Evolutionary conservation across 2,113 vertebrate genomes (phyloP).

Genomic region (Varanus salvator): DNA sequence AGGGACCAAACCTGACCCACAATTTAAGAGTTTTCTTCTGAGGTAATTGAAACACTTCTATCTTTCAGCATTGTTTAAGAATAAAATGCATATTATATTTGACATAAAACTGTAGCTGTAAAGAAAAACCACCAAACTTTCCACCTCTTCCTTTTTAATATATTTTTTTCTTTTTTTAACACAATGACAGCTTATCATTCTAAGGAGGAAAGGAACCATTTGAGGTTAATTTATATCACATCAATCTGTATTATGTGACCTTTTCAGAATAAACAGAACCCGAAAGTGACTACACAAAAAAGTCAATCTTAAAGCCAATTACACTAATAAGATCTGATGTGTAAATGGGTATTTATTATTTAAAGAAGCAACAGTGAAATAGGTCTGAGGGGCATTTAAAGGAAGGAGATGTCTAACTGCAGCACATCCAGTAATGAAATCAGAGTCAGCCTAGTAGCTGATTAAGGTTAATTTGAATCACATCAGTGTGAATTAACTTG

Average conservation of each 20-base stretch:
- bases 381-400: slow-evolving; percentile 74
- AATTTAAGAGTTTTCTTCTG: slow-evolving; percentile 34
- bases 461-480: slow-evolving; percentile 88
- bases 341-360: slow-evolving; percentile 73
- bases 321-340: slow-evolving; percentile 71
- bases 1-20: neutral
- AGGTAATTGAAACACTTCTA: slow-evolving; percentile 38
- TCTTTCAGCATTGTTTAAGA: slow-evolving; percentile 46
- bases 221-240: slow-evolving; percentile 70
- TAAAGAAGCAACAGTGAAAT: slow-evolving; percentile 62
- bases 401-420: slow-evolving; percentile 77
- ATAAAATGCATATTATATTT: slow-evolving; percentile 45
- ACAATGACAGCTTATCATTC: slow-evolving; percentile 50
- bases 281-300: slow-evolving; percentile 74
- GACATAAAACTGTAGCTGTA: slow-evolving; percentile 7
- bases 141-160: neutral
- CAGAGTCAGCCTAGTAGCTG: slow-evolving; percentile 78
- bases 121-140: accelerated
- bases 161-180: slow-evolving; percentile 17
- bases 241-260: slow-evolving; percentile 72
- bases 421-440: slow-evolving; percentile 79
- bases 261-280: slow-evolving; percentile 74
- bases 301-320: slow-evolving; percentile 68
- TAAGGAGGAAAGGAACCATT: slow-evolving; percentile 62
- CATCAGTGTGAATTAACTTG: slow-evolving; percentile 85